A percentile compares a stretch with the other conserved stretches of the same genome.
Evolutionary conservation across 2,888 invertebrate species (phyloP).

Genomic region (Pyrrhia umbra): DNA sequence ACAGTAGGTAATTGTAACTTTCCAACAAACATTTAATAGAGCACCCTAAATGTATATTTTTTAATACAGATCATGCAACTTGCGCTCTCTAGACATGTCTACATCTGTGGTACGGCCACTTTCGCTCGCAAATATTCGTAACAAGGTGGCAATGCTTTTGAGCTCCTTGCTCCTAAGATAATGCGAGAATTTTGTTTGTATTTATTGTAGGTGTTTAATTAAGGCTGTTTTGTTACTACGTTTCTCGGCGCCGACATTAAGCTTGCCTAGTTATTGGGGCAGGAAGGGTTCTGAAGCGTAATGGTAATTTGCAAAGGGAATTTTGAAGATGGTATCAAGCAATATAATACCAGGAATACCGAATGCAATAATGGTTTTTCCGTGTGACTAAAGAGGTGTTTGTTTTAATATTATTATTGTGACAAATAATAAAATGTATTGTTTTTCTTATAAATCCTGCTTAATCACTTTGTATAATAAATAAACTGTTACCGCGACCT

Average conservation of each 20-base stretch:
- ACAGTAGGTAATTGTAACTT: too few relatives aligned
- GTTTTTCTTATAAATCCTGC: too few relatives aligned
- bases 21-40: too few relatives aligned
- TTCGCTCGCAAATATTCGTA: conserved; percentile 56
- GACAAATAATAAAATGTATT: too few relatives aligned
- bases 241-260: conserved; percentile 36
- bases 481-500: too few relatives aligned
- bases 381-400: background rate
- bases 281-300: conserved; percentile 40
- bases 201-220: conserved; percentile 64
- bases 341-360: conserved; percentile 35
- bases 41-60: background rate
- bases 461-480: too few relatives aligned
- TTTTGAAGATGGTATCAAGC: conserved; percentile 49
- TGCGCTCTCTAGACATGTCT: background rate
- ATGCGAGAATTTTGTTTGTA: conserved; percentile 61
- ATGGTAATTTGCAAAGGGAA: conserved; percentile 58
- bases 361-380: conserved; percentile 27
- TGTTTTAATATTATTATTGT: conserved; percentile 9
- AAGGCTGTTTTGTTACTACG: conserved; percentile 42
- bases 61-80: background rate
- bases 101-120: conserved; percentile 33
- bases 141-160: conserved; percentile 55
- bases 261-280: conserved; percentile 52
- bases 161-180: conserved; percentile 42